These are phyloP conservation scores for Sweltsa coloradensis DNA, from an alignment of 1,140 invertebrate species.

Conservation along the genomic window DNA sequence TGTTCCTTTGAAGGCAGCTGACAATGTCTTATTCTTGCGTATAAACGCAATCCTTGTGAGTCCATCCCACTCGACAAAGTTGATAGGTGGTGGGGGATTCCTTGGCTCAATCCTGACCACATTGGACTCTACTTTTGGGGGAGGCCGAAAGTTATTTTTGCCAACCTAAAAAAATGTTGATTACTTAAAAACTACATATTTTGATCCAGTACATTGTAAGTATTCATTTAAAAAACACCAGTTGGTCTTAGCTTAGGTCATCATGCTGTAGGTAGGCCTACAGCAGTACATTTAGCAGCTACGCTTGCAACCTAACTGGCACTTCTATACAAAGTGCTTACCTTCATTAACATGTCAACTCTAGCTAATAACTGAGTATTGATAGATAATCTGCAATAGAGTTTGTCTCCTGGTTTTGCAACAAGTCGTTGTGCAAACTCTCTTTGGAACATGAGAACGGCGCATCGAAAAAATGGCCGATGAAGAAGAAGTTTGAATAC, in stretches of 20 bases:
- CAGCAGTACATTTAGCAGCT: too few relatives aligned
- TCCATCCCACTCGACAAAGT: conserved; percentile 97
- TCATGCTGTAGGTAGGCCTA: too few relatives aligned
- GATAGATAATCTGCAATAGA: conserved; percentile 92
- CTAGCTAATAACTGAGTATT: conserved; percentile 92
- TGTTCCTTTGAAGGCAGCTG: conserved; percentile 73
- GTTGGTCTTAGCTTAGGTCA: too few relatives aligned
- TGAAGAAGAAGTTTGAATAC: conserved; percentile 96
- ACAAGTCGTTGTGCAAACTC: conserved; percentile 97
- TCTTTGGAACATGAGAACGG: conserved; percentile 96
- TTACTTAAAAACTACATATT: too few relatives aligned
- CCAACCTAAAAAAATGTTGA: conserved; percentile 63
- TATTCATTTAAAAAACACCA: too few relatives aligned
- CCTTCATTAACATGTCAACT: conserved; percentile 96
- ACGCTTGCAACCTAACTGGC: neutral
- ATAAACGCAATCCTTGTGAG: conserved; percentile 88
- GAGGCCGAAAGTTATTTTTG: conserved; percentile 97
- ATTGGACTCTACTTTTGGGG: conserved; percentile 96
- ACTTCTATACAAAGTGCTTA: conserved; percentile 31
- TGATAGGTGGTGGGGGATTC: conserved; percentile 92
- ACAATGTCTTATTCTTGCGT: conserved; percentile 89
- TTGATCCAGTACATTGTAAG: too few relatives aligned
- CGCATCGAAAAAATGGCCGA: conserved; percentile 69
- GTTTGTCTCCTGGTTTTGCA: conserved; percentile 93
- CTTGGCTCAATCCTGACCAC: conserved; percentile 96